Percentiles rank a stretch among this genome's conserved stretches.
phyloP scores from a whole-genome alignment of 2,888 invertebrate species.

The Nymphalis polychloros region DNA sequence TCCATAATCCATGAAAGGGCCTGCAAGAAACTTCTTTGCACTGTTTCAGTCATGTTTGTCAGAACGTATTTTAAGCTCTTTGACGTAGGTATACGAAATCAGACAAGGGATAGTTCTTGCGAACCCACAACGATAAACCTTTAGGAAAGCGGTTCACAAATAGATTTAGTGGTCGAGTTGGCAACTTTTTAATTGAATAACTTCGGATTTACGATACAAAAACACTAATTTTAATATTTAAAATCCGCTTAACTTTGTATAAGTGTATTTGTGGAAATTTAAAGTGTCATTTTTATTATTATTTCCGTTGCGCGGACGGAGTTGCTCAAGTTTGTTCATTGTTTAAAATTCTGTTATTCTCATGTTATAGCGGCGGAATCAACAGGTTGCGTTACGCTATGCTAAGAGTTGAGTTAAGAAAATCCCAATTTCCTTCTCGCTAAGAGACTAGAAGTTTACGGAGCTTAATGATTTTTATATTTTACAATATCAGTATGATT shows the following conservation, averaged over 20 bases:
- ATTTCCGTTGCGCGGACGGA: slow-evolving; percentile 24
- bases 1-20: slow-evolving; percentile 19
- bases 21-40: slow-evolving; percentile 24
- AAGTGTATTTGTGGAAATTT: slow-evolving; percentile 15
- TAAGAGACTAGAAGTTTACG: slow-evolving; percentile 10
- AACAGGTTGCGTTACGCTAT: slow-evolving; percentile 36
- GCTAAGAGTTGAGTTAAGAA: slow-evolving; percentile 32
- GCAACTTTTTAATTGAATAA: slow-evolving; percentile 35
- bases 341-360: slow-evolving; percentile 39
- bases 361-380: slow-evolving; percentile 35
- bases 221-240: slow-evolving; percentile 10
- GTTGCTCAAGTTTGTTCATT: slow-evolving; percentile 37
- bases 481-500: neutral
- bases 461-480: slow-evolving; percentile 11
- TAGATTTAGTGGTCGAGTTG: slow-evolving; percentile 29
- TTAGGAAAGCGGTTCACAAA: slow-evolving; percentile 29
- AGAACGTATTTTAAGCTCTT: slow-evolving; percentile 35
- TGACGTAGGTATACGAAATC: slow-evolving; percentile 32
- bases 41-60: slow-evolving; percentile 30
- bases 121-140: slow-evolving; percentile 29
- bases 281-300: slow-evolving; percentile 16
- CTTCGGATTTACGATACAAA: slow-evolving; percentile 23
- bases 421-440: slow-evolving; percentile 26
- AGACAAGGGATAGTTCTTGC: slow-evolving; percentile 35
- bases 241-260: neutral